Percentiles rank a stretch among this genome's conserved stretches.
These are phyloP conservation scores for Muntiacus reevesi DNA, from an alignment of 2,113 vertebrate genomes.

Conservation along the genomic window DNA sequence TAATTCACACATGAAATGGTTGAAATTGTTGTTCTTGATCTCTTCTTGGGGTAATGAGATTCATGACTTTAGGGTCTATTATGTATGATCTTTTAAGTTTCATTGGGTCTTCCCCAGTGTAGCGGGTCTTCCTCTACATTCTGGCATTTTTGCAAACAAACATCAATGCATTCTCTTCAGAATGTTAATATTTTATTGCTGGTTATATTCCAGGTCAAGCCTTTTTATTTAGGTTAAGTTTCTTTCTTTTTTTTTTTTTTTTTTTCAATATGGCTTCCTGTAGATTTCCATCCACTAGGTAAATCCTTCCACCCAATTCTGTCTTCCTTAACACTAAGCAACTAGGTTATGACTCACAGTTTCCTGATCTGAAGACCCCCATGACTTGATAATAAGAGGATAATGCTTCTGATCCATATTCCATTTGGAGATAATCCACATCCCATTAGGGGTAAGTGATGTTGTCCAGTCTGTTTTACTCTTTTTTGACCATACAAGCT, in stretches of 20 bases:
- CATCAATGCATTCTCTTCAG: not conserved
- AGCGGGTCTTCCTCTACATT: not conserved
- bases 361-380: not conserved
- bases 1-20: not conserved
- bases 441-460: not conserved
- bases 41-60: not conserved
- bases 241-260: not conserved
- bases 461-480: not conserved
- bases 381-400: not conserved
- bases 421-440: not conserved
- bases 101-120: not conserved
- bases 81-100: not conserved
- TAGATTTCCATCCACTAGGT: not conserved
- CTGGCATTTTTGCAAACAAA: not conserved
- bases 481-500: not conserved
- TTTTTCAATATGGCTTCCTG: not conserved
- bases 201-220: not conserved
- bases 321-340: not conserved
- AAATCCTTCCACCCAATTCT: not conserved
- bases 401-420: not conserved
- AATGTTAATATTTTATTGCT: not conserved
- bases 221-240: conserved; percentile 17
- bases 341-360: not conserved
- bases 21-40: not conserved
- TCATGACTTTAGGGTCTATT: not conserved